Evolutionary conservation across 2,888 invertebrate species (phyloP), one percentile per base, ranked within the genome.

Genomic region (Sarcophaga carnaria): DNA sequence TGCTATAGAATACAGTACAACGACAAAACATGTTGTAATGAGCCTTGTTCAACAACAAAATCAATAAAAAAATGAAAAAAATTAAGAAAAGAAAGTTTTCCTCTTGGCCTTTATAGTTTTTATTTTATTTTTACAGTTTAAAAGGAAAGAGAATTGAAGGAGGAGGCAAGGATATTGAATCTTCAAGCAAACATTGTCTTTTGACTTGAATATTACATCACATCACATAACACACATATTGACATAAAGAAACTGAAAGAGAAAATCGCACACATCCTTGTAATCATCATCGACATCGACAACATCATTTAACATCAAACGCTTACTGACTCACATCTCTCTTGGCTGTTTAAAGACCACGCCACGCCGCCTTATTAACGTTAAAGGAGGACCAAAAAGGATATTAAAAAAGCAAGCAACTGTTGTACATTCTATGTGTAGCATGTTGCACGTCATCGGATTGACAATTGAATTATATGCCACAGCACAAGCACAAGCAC

Each of bases 41-140:
- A 90, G 90, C 90, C 89, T 89, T 90, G 90, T 90, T 89, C 89
- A 90, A 88, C 90, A 90, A 37, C 67, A 45, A 76, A 88, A 89
- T 89, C 89, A 89, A 89, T 89, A 89, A 54, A 54, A 54, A 37
- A 37, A 10, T 2, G 1, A 6, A 37, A 37, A 37, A 6, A 37
- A 37, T 27, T 8, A 37, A 37, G 37, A 37, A 37, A 54, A 54
- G 3, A 54, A 89, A 88, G 85, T 86, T 86, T 86, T 87, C 82
- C 71, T 87, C 63, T 70, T 78, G 77, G 81, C 80, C 17, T 84
- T 25, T 49, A 20, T 2, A 64, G 54, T 25, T 66, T 66, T 59
- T 22, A n/a, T 67, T 62, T 27, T 79, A 17, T 59, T 67, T 62
- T 27, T 79, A 37, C n/a, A 11, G 37, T 12, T 62, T 47, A 37